These are phyloP conservation scores for Spheniscus humboldti DNA, from an alignment of 2,797 vertebrate species.

Conservation along the genomic window DNA sequence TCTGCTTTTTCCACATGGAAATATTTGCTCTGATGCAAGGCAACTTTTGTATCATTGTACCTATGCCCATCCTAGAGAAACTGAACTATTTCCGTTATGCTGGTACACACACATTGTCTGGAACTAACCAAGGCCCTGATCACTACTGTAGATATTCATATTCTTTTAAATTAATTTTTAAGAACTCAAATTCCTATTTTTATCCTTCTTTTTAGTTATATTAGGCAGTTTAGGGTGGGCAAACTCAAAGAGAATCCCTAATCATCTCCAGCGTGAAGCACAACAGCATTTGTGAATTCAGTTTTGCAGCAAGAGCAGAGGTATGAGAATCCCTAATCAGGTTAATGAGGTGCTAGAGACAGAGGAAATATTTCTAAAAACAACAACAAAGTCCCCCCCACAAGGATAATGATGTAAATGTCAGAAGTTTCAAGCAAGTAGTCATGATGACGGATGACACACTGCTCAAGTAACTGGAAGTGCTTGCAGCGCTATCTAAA, in stretches of 20 bases:
- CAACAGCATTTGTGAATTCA: neutral
- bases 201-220: neutral
- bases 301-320: neutral
- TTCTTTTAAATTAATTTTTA: neutral
- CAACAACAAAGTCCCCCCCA: neutral
- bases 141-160: neutral
- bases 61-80: neutral
- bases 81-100: neutral
- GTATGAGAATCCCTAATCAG: neutral
- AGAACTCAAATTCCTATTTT: neutral
- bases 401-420: neutral
- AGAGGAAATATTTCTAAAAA: neutral
- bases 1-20: neutral
- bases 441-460: neutral
- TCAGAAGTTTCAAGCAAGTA: neutral
- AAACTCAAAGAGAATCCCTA: constrained; percentile 14
- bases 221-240: neutral
- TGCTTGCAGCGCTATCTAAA: neutral
- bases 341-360: constrained; percentile 1
- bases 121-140: neutral
- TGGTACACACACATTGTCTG: neutral
- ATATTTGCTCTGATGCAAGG: neutral
- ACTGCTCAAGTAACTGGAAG: neutral
- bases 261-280: neutral
- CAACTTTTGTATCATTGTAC: neutral